Evolutionary conservation across 2,113 vertebrate genomes (phyloP).

Genomic region (Atrichornis clamosus): DNA sequence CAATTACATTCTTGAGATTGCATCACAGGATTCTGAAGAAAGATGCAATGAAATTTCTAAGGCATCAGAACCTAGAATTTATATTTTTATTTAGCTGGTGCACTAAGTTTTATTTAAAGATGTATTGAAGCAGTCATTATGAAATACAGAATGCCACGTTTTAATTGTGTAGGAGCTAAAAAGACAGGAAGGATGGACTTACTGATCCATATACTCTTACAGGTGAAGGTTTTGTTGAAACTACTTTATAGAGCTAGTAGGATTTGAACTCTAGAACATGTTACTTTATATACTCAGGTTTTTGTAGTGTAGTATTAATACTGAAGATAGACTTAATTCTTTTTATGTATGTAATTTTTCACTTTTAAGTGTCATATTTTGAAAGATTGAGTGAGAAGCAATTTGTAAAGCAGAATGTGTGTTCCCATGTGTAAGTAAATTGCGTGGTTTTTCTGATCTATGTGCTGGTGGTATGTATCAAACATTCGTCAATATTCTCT

Average conservation of each 20-base stretch:
- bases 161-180: background rate
- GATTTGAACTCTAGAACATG: background rate
- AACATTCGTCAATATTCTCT: background rate
- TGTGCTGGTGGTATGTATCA: background rate
- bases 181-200: background rate
- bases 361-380: slow-evolving; percentile 33
- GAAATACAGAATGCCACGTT: background rate
- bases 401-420: background rate
- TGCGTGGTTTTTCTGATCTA: background rate
- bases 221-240: background rate
- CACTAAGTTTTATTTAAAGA: background rate
- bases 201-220: background rate
- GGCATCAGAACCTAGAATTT: background rate
- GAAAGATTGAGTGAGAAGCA: slow-evolving; percentile 36
- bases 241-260: background rate
- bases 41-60: background rate
- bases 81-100: background rate
- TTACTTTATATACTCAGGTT: background rate
- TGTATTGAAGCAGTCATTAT: background rate
- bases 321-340: background rate
- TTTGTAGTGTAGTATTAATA: background rate
- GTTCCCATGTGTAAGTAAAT: slow-evolving; percentile 23
- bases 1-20: background rate
- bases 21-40: background rate
- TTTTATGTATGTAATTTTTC: background rate